Evolutionary conservation across 2,888 invertebrate genomes (phyloP).

Genomic region (Lasioglossum marginatum): DNA sequence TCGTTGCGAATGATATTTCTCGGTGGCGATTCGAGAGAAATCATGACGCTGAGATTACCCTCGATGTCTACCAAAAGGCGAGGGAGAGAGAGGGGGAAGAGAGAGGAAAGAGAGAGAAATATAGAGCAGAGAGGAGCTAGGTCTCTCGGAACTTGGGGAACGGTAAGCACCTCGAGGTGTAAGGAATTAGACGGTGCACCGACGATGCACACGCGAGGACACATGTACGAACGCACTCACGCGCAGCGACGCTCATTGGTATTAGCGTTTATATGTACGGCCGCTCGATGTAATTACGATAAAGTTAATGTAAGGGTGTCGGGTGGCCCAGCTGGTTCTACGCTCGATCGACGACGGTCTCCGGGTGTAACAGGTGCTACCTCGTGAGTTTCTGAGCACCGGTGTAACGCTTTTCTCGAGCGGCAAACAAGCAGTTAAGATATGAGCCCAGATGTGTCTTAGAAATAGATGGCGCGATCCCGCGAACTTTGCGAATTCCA

Average conservation of each 20-base stretch:
- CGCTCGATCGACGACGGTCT: constrained; percentile 70
- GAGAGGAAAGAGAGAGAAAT: not conserved
- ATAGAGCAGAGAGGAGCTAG: constrained; percentile 21
- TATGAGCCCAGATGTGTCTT: constrained; percentile 54
- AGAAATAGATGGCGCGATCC: constrained; percentile 27
- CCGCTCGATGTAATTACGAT: constrained; percentile 80
- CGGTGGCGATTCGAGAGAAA: constrained; percentile 52
- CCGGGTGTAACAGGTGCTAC: constrained; percentile 78
- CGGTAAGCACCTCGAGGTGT: constrained; percentile 57
- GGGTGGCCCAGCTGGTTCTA: constrained; percentile 75
- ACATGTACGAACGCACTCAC: constrained; percentile 17
- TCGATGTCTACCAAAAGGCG: constrained; percentile 5
- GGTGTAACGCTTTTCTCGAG: constrained; percentile 41
- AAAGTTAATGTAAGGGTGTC: constrained; percentile 79
- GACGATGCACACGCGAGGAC: constrained; percentile 32
- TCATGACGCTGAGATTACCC: constrained; percentile 54
- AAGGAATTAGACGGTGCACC: constrained; percentile 60
- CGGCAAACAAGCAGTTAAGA: constrained; percentile 47
- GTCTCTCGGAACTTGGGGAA: constrained; percentile 46
- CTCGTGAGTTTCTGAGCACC: constrained; percentile 69
- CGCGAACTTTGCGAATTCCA: constrained; percentile 40
- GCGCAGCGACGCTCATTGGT: constrained; percentile 27
- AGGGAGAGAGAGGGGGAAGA: not conserved
- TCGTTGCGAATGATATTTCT: constrained; percentile 48
- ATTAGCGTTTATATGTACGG: constrained; percentile 52